Evolutionary conservation across 2,888 invertebrate species (phyloP).

Genomic region (Yponomeuta malinellus): DNA sequence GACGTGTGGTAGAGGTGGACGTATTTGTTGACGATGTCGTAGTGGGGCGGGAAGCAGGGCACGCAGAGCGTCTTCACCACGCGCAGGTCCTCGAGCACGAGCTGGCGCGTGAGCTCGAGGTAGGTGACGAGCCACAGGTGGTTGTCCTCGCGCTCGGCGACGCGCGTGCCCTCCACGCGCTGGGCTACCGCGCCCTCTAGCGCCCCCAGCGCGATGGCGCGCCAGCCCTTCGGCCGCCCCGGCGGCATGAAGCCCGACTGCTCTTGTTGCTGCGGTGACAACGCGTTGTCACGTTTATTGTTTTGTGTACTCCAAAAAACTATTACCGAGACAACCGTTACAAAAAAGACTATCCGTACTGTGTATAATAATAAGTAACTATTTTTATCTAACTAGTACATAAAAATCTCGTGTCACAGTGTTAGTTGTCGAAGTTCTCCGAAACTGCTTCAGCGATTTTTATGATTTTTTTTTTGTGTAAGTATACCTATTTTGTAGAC

Average conservation of each 20-base stretch:
- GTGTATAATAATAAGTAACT: too few relatives aligned
- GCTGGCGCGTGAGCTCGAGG: conserved; percentile 89
- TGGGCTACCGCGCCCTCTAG: conserved; percentile 86
- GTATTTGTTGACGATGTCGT: conserved; percentile 93
- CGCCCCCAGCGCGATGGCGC: conserved; percentile 88
- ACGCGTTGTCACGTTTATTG: background rate
- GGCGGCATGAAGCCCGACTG: conserved; percentile 94
- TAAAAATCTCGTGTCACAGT: too few relatives aligned
- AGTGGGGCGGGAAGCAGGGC: conserved; percentile 96
- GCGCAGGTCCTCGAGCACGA: conserved; percentile 92
- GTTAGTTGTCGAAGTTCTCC: too few relatives aligned
- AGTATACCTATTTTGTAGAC: too few relatives aligned
- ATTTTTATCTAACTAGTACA: too few relatives aligned
- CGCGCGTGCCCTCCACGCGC: conserved; percentile 95
- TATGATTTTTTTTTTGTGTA: too few relatives aligned
- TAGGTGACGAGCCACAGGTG: conserved; percentile 98
- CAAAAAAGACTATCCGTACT: too few relatives aligned
- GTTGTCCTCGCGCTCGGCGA: conserved; percentile 92
- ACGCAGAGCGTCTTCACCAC: conserved; percentile 93
- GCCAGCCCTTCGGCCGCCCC: conserved; percentile 95
- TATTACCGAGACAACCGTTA: too few relatives aligned
- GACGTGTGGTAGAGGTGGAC: conserved; percentile 95
- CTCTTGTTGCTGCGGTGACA: conserved; percentile 76
- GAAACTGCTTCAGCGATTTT: too few relatives aligned
- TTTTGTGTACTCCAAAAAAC: too few relatives aligned